Percentiles rank a stretch among this genome's conserved stretches.
phyloP scores from a whole-genome alignment of 1,140 invertebrate genomes.

The Oryctes rhinoceros region DNA sequence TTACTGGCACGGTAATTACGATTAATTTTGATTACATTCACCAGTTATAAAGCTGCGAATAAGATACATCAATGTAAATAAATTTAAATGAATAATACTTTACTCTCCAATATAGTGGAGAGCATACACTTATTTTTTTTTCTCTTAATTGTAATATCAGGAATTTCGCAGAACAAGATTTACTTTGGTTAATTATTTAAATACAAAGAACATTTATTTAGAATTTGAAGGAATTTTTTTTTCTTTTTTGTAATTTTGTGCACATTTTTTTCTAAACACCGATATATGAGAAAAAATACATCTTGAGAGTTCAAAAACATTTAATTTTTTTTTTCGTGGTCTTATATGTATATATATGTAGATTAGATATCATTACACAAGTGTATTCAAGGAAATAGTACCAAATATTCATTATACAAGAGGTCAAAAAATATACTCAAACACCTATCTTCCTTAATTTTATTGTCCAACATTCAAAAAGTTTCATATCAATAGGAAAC shows the following conservation, averaged over 20 bases:
- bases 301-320: neutral
- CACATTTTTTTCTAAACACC: neutral
- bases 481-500: too few relatives aligned
- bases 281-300: neutral
- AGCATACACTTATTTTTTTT: too few relatives aligned
- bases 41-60: too few relatives aligned
- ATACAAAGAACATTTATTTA: constrained; percentile 6
- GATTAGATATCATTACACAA: neutral
- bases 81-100: too few relatives aligned
- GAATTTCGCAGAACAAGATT: neutral
- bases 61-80: too few relatives aligned
- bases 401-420: neutral
- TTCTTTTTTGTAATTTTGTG: neutral
- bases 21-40: too few relatives aligned
- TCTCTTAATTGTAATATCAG: neutral
- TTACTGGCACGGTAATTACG: neutral
- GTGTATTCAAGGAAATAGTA: neutral
- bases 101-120: too few relatives aligned
- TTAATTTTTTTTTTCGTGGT: neutral
- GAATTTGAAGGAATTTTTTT: neutral
- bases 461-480: too few relatives aligned
- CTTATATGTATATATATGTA: neutral
- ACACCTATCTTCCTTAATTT: too few relatives aligned
- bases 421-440: too few relatives aligned
- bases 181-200: neutral